A percentile compares a stretch with the other conserved stretches of the same genome.
phyloP scores from a whole-genome alignment of 2,113 vertebrate genomes.

The Myodes glareolus region DNA sequence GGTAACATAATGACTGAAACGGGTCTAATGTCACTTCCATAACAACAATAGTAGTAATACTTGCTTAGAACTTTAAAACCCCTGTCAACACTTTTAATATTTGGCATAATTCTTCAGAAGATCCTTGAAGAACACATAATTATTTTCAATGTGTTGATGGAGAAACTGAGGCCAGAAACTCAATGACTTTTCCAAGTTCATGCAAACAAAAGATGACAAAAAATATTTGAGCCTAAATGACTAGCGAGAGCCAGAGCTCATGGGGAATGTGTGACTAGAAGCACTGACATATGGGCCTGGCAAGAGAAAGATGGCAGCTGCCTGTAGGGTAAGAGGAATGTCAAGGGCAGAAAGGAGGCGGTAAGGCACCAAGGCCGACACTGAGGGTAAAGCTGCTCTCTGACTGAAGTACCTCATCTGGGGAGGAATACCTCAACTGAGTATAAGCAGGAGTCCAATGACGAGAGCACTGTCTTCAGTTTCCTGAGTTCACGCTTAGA shows the following conservation, averaged over 20 bases:
- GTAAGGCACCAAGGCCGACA: neutral
- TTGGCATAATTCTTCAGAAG: slow-evolving; percentile 12
- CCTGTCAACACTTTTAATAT: neutral
- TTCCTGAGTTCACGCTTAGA: neutral
- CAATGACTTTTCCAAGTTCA: slow-evolving; percentile 15
- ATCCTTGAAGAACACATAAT: neutral
- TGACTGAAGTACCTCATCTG: neutral
- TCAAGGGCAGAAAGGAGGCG: neutral
- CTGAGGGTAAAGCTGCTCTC: neutral
- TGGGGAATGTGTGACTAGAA: neutral
- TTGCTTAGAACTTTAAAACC: neutral
- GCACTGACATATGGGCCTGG: neutral
- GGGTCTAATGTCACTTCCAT: neutral
- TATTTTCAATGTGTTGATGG: slow-evolving; percentile 24
- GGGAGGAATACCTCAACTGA: neutral
- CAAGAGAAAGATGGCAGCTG: neutral
- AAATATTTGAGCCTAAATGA: neutral
- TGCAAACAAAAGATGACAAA: neutral
- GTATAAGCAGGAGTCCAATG: neutral
- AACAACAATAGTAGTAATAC: neutral
- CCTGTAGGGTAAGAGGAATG: neutral
- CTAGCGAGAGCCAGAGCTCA: neutral
- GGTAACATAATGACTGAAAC: neutral
- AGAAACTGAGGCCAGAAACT: slow-evolving; percentile 7
- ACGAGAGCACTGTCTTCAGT: neutral